Evolutionary conservation across 64 coral and sea anemone species (phyloP).

Genomic region (Pachyseris speciosa): DNA sequence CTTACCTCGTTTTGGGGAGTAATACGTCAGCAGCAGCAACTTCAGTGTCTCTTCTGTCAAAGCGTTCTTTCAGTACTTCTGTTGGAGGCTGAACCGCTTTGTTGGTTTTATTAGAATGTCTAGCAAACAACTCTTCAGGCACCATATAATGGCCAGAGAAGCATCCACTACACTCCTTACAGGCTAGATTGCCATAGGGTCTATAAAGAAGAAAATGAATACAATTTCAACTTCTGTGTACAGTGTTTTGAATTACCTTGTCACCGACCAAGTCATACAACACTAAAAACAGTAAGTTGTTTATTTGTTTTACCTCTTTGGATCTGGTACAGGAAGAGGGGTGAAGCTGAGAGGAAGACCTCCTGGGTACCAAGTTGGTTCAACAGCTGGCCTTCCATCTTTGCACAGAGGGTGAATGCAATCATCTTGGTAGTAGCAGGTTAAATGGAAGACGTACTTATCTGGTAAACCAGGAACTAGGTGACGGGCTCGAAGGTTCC

Average conservation of each 20-base stretch:
- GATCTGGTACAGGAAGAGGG: slow-evolving; percentile 55
- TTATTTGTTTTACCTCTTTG: slow-evolving; percentile 19
- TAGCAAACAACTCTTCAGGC: slow-evolving; percentile 43
- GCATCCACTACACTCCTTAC: slow-evolving; percentile 28
- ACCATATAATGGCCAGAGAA: slow-evolving; percentile 57
- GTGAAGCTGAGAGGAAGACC: slow-evolving; percentile 44
- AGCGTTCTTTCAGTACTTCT: slow-evolving; percentile 13
- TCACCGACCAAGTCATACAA: neutral
- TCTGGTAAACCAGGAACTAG: slow-evolving; percentile 29
- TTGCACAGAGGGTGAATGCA: slow-evolving; percentile 67
- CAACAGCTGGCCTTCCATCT: neutral
- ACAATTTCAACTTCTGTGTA: neutral
- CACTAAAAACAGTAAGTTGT: neutral
- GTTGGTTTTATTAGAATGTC: neutral
- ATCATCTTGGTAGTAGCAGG: slow-evolving; percentile 19
- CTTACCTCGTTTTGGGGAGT: neutral
- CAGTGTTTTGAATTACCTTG: neutral
- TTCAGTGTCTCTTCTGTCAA: slow-evolving; percentile 16
- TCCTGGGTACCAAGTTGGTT: slow-evolving; percentile 27
- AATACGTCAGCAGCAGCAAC: neutral
- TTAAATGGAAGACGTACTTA: slow-evolving; percentile 69
- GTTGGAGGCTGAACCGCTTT: neutral
- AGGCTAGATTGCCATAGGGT: slow-evolving; percentile 56
- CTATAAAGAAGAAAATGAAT: neutral
- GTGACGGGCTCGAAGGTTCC: slow-evolving; percentile 2